Evolutionary conservation across 2,113 vertebrate species (phyloP).

Genomic region (Phrynosoma platyrhinos): DNA sequence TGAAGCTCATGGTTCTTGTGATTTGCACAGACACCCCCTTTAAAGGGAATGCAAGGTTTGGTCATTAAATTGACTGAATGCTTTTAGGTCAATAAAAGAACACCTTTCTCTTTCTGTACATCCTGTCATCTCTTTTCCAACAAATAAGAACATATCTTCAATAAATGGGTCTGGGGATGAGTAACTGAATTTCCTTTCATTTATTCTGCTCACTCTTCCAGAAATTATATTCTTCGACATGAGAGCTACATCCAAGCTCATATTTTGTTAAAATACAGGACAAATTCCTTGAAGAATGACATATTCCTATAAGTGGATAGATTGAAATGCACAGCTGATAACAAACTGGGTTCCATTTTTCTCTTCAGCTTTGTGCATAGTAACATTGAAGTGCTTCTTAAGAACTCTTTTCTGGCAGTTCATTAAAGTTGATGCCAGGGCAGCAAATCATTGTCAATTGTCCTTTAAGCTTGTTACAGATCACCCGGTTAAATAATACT

Average conservation of each 20-base stretch:
- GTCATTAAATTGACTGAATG: conserved; percentile 25
- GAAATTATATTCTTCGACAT: conserved; percentile 30
- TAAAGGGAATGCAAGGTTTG: not conserved
- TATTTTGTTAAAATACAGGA: conserved; percentile 51
- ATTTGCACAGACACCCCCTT: no score
- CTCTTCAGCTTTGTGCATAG: not conserved
- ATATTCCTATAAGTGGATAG: not conserved
- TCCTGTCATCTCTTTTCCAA: conserved; percentile 40
- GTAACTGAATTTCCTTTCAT: conserved; percentile 58
- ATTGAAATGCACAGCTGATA: conserved; percentile 33
- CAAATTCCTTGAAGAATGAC: conserved; percentile 14
- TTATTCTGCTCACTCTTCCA: conserved; percentile 52
- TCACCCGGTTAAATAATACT: not conserved
- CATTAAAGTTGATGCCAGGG: conserved; percentile 4
- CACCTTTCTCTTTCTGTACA: conserved; percentile 53
- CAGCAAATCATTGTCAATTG: not conserved
- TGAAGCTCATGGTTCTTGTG: no score
- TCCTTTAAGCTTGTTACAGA: conserved; percentile 31
- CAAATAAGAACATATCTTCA: conserved; percentile 26
- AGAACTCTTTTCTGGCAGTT: conserved; percentile 9
- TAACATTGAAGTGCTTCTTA: conserved; percentile 38
- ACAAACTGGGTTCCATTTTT: conserved; percentile 20
- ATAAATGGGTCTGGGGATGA: conserved; percentile 38
- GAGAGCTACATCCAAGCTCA: conserved; percentile 41
- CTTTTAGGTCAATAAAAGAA: conserved; percentile 22